phyloP scores from a whole-genome alignment of 2,113 vertebrate genomes.

The Elgaria multicarinata region DNA sequence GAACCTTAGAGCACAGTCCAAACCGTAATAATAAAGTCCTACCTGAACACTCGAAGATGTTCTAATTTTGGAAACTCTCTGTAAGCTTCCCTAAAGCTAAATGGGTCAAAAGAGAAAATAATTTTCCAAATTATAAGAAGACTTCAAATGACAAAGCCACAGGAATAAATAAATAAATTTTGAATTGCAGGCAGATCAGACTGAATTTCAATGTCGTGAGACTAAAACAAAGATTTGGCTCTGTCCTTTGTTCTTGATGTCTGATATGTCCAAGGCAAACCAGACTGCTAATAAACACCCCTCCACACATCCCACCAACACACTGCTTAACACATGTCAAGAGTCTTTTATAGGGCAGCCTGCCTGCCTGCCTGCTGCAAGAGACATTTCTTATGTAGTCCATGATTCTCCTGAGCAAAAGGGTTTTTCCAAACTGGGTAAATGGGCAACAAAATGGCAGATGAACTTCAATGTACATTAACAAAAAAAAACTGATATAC shows the following conservation, averaged over 20 bases:
- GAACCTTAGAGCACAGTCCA: background rate
- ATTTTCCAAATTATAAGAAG: conserved; percentile 12
- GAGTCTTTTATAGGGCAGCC: background rate
- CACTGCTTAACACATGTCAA: background rate
- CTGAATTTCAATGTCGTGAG: background rate
- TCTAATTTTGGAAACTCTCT: background rate
- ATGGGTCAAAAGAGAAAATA: conserved; percentile 6
- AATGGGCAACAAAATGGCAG: background rate
- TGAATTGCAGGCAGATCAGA: conserved; percentile 9
- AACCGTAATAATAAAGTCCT: background rate
- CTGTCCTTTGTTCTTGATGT: background rate
- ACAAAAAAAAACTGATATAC: background rate
- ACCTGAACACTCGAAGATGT: background rate
- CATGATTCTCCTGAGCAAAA: background rate
- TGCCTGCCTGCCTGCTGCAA: background rate
- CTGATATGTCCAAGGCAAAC: background rate
- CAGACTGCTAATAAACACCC: background rate
- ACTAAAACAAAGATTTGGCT: background rate
- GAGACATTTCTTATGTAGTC: background rate
- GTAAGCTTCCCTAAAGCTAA: background rate
- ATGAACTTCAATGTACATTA: background rate
- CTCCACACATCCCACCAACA: background rate
- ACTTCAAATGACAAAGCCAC: conserved; percentile 21
- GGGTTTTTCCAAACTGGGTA: background rate
- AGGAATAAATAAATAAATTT: background rate